phyloP scores from a whole-genome alignment of 2,113 vertebrate species.

The Mirza zaza region DNA sequence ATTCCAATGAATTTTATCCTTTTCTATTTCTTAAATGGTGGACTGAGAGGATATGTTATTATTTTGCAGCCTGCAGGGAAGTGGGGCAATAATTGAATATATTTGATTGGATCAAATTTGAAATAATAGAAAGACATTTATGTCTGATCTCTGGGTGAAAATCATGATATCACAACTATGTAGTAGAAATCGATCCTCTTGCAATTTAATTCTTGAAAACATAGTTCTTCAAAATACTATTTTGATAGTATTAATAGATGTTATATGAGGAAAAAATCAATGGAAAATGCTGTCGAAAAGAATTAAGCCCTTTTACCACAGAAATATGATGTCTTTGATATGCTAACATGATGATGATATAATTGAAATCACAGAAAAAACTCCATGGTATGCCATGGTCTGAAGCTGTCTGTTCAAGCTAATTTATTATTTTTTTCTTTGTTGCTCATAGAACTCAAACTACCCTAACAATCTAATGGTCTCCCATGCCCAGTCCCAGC shows the following conservation, averaged over 20 bases:
- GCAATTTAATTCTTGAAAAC: neutral
- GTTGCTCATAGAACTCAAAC: neutral
- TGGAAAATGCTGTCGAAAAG: neutral
- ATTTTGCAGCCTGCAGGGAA: neutral
- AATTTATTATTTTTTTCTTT: neutral
- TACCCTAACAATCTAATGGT: neutral
- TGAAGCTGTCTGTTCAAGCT: neutral
- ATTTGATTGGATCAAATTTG: neutral
- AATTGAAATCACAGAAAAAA: neutral
- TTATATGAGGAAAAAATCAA: neutral
- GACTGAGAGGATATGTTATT: neutral
- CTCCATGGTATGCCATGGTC: neutral
- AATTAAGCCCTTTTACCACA: neutral
- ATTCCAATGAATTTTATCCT: neutral
- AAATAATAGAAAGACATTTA: neutral
- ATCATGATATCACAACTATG: neutral
- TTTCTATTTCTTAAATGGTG: neutral
- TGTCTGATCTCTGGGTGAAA: neutral
- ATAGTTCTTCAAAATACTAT: neutral
- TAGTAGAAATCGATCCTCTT: neutral
- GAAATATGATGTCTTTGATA: neutral
- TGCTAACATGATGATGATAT: neutral
- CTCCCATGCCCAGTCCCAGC: accelerated
- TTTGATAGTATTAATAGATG: neutral
- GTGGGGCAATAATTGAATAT: neutral